phyloP scores from a whole-genome alignment of 2,797 vertebrate species.

The Gymnothorax javanicus region DNA sequence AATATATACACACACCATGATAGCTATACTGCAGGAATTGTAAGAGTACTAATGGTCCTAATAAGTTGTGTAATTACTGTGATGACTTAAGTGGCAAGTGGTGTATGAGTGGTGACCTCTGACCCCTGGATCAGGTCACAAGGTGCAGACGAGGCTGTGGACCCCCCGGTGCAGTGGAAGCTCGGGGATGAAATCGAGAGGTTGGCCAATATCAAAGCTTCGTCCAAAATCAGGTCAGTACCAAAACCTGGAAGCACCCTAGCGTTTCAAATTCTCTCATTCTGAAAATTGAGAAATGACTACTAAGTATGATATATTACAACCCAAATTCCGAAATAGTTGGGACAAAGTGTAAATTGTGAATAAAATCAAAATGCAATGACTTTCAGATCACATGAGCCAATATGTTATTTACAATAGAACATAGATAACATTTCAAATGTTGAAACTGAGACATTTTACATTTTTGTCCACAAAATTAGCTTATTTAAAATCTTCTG shows the following conservation, averaged over 20 bases:
- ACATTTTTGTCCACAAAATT: no score
- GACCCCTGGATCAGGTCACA: conserved; percentile 67
- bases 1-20: background rate
- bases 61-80: background rate
- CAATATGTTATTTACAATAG: no score
- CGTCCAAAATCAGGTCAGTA: conserved; percentile 91
- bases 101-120: conserved; percentile 4
- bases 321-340: no score
- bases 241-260: background rate
- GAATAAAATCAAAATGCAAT: no score
- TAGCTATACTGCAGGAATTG: background rate
- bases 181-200: conserved; percentile 84
- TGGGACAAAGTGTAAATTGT: no score
- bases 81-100: background rate
- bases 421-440: no score
- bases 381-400: no score
- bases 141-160: conserved; percentile 56
- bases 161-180: conserved; percentile 64
- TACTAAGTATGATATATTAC: no score
- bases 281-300: no score
- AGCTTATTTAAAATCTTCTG: no score
- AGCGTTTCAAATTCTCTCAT: background rate
- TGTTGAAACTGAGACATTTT: no score
- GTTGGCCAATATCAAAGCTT: conserved; percentile 82
- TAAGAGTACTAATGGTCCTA: background rate